These are phyloP conservation scores for Arbacia lixula DNA, from an alignment of 53 echinoderm and acorn worm genomes.

Conservation along the genomic window DNA sequence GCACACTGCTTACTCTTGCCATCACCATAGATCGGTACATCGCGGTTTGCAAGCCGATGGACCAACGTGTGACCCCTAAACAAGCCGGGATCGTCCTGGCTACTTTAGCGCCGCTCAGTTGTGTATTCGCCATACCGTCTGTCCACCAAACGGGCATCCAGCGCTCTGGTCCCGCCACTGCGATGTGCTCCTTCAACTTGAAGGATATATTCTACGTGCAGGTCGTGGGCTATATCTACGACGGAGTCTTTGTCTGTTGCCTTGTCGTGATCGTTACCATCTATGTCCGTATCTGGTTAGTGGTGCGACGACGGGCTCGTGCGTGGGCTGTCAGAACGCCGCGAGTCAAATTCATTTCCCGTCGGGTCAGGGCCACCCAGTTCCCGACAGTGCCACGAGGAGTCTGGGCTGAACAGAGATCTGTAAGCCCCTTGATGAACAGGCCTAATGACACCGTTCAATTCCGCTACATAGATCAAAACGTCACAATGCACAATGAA, in stretches of 20 bases:
- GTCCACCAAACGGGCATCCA: background rate
- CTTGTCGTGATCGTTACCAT: background rate
- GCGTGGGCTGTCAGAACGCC: background rate
- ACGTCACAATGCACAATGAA: too few species aligned
- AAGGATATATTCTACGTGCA: background rate
- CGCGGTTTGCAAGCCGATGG: conserved; percentile 57
- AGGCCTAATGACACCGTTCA: too few species aligned
- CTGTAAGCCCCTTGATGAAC: too few species aligned
- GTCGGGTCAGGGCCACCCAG: background rate
- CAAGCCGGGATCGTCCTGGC: conserved; percentile 31
- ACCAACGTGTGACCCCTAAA: conserved; percentile 33
- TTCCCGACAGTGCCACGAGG: conserved; percentile 1
- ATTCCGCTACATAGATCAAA: too few species aligned
- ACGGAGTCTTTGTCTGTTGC: conserved; percentile 1
- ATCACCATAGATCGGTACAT: conserved; percentile 68
- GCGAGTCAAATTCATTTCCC: background rate
- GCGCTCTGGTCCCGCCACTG: background rate
- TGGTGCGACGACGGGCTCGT: conserved; percentile 23
- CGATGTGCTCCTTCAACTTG: background rate
- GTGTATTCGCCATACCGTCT: conserved; percentile 7
- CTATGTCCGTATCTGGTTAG: conserved; percentile 20
- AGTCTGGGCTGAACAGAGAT: background rate
- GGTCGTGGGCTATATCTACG: background rate
- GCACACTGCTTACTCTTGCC: conserved; percentile 44
- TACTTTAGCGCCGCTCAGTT: background rate